These are phyloP conservation scores for Danionella cerebrum DNA, from an alignment of 2,113 vertebrate genomes.

Conservation along the genomic window DNA sequence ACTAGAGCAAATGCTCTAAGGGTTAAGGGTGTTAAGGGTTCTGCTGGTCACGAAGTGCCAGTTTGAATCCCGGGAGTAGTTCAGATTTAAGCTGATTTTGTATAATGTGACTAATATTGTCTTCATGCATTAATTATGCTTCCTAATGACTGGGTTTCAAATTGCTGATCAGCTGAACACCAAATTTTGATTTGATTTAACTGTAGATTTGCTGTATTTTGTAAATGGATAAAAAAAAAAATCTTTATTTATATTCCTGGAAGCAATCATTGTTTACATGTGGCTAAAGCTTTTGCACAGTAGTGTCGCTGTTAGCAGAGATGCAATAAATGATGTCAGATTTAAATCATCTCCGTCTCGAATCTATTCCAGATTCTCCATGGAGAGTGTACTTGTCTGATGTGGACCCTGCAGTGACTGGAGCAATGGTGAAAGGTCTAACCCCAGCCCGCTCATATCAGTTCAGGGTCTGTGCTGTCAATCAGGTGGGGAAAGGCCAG, in stretches of 20 bases:
- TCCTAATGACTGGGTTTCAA: too few relatives aligned
- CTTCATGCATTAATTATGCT: not conserved
- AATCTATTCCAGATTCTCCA: slow-evolving; percentile 76
- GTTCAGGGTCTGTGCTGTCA: slow-evolving; percentile 73
- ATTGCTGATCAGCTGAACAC: too few relatives aligned
- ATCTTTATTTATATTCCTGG: too few relatives aligned
- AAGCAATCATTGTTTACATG: too few relatives aligned
- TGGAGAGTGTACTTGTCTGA: slow-evolving; percentile 88
- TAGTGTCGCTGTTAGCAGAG: too few relatives aligned
- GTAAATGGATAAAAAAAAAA: too few relatives aligned
- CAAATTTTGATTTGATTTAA: too few relatives aligned
- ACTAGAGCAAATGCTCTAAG: too few relatives aligned
- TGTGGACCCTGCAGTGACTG: slow-evolving; percentile 68
- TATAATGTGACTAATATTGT: slow-evolving; percentile 19
- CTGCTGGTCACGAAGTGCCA: slow-evolving; percentile 32
- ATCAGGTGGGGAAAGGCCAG: slow-evolving; percentile 89
- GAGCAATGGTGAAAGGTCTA: slow-evolving; percentile 75
- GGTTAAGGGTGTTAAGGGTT: too few relatives aligned
- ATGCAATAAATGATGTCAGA: not conserved
- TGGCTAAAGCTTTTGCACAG: not conserved
- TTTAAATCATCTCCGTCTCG: slow-evolving; percentile 28
- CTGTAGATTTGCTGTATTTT: too few relatives aligned
- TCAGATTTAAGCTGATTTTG: slow-evolving; percentile 18
- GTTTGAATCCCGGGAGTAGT: slow-evolving; percentile 27
- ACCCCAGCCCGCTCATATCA: slow-evolving; percentile 92